Conservation (phyloP, 2,113 vertebrate genomes). For the Lipophrys pholis region DNA sequence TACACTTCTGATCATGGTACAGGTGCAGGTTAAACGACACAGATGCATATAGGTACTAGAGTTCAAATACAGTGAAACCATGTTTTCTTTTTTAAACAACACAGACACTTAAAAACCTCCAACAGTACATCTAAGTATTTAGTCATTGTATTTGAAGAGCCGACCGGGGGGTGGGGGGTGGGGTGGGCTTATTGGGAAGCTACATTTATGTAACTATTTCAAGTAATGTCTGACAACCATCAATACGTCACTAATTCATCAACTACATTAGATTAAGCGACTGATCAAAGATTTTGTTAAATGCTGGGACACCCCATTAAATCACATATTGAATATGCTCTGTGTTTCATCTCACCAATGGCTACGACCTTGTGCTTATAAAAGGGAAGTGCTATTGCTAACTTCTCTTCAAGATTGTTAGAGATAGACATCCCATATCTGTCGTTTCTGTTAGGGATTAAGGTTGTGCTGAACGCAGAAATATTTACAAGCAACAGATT, state of each 20-base stretch:
- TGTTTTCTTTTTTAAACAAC: constrained; percentile 56
- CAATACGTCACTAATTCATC: constrained; percentile 47
- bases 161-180: no score
- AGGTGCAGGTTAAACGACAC: constrained; percentile 67
- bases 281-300: constrained; percentile 42
- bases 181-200: constrained; percentile 45
- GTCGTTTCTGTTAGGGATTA: constrained; percentile 33
- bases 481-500: constrained; percentile 56
- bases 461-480: constrained; percentile 50
- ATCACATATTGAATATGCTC: constrained; percentile 54
- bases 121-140: constrained; percentile 67
- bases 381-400: constrained; percentile 79
- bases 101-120: constrained; percentile 61
- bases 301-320: constrained; percentile 54
- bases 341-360: constrained; percentile 52
- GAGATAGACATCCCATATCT: constrained; percentile 34
- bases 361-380: constrained; percentile 78
- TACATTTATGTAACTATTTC: constrained; percentile 56
- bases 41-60: constrained; percentile 68
- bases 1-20: constrained; percentile 50
- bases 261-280: constrained; percentile 47
- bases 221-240: constrained; percentile 68
- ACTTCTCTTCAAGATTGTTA: constrained; percentile 41
- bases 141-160: constrained; percentile 40
- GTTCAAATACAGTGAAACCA: constrained; percentile 63